Evolutionary conservation across 2,797 vertebrate species (phyloP).

Genomic region (Danio albolineatus): DNA sequence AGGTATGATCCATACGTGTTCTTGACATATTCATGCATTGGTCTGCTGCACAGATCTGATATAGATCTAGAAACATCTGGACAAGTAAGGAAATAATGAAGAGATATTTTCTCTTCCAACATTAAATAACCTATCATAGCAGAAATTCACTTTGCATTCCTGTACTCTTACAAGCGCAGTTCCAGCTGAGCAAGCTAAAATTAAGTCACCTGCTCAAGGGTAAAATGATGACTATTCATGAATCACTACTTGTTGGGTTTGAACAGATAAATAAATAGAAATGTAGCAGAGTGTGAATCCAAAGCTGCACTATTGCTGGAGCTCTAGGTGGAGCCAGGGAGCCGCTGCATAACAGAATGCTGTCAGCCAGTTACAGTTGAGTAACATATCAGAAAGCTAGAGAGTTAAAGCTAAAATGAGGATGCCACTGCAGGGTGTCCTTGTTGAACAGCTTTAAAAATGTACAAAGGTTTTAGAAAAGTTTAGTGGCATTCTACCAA

Average conservation of each 20-base stretch:
- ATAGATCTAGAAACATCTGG: neutral
- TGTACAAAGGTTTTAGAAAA: too few species aligned
- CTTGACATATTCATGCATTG: neutral
- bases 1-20: neutral
- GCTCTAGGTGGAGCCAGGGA: constrained; percentile 42
- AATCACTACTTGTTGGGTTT: neutral
- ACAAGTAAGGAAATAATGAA: neutral
- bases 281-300: neutral
- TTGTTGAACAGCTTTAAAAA: neutral
- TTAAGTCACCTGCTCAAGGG: neutral
- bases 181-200: neutral
- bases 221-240: neutral
- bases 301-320: neutral
- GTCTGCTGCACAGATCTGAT: neutral
- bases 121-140: neutral
- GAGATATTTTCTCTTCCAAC: neutral
- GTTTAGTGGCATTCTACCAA: too few species aligned
- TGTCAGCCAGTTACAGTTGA: neutral
- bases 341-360: neutral
- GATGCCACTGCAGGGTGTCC: neutral
- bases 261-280: neutral
- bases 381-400: neutral
- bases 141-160: neutral
- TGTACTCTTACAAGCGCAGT: neutral
- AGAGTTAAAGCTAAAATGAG: neutral